Evolutionary conservation across 1,140 invertebrate genomes (phyloP).

Genomic region (Pseudoatta argentina): DNA sequence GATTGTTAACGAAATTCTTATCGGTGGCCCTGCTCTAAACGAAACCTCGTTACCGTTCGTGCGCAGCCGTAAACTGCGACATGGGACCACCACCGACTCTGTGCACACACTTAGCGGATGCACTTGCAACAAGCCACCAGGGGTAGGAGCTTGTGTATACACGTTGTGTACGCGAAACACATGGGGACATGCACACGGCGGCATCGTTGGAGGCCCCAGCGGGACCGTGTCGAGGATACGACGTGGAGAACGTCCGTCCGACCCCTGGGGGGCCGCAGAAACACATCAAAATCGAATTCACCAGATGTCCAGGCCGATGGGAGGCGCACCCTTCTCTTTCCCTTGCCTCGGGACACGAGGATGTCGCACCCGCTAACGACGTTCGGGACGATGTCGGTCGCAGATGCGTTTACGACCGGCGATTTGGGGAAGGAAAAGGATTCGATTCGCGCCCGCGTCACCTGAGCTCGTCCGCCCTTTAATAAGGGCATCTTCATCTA

Average conservation of each 20-base stretch:
- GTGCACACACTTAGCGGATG: conserved; percentile 54
- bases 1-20: neutral
- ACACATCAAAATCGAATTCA: conserved; percentile 86
- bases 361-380: conserved; percentile 77
- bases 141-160: conserved; percentile 60
- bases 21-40: neutral
- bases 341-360: conserved; percentile 69
- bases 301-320: conserved; percentile 82
- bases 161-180: conserved; percentile 55
- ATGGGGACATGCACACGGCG: conserved; percentile 46
- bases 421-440: conserved; percentile 69
- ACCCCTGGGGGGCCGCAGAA: conserved; percentile 81
- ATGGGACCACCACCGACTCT: conserved; percentile 45
- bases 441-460: conserved; percentile 30
- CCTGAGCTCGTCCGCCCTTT: conserved; percentile 18
- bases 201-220: conserved; percentile 70
- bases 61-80: conserved; percentile 57
- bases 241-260: conserved; percentile 58
- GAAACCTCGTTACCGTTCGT: conserved; percentile 23
- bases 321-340: conserved; percentile 75
- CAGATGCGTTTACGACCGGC: conserved; percentile 73
- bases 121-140: conserved; percentile 54
- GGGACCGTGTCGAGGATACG: conserved; percentile 67
- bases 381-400: conserved; percentile 72
- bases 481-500: neutral